Percentiles rank a stretch among this genome's conserved stretches.
Evolutionary conservation across 2,888 invertebrate species (phyloP).

Genomic region (Bimastos eiseni): DNA sequence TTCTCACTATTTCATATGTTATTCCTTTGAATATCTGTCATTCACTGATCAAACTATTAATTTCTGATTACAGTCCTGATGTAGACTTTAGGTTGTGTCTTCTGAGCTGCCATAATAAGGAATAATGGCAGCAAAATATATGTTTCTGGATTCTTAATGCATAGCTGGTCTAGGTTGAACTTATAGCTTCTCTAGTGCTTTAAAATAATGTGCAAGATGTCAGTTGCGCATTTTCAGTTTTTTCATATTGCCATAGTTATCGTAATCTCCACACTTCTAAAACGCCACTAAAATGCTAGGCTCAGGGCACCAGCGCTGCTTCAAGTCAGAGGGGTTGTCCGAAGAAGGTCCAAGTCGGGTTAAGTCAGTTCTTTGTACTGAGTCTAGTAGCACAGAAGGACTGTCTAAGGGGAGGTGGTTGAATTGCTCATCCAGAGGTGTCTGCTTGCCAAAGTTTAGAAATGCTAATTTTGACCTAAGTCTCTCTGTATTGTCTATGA

Average conservation of each 20-base stretch:
- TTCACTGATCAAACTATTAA: background rate
- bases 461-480: no score
- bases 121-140: background rate
- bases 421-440: no score
- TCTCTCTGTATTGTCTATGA: no score
- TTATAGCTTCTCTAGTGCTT: background rate
- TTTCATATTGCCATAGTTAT: no score
- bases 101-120: background rate
- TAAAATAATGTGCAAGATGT: no score
- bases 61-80: background rate
- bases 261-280: no score
- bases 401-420: background rate
- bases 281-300: no score
- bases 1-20: background rate
- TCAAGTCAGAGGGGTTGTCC: no score
- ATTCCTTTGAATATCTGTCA: background rate
- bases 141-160: background rate
- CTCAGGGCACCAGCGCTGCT: no score
- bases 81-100: background rate
- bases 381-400: background rate
- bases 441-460: no score
- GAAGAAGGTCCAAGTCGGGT: no score
- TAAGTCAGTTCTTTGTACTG: background rate
- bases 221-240: no score
- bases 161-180: background rate